Evolutionary conservation across 2,888 invertebrate genomes (phyloP).

Genomic region (Cheiracanthium punctorium): DNA sequence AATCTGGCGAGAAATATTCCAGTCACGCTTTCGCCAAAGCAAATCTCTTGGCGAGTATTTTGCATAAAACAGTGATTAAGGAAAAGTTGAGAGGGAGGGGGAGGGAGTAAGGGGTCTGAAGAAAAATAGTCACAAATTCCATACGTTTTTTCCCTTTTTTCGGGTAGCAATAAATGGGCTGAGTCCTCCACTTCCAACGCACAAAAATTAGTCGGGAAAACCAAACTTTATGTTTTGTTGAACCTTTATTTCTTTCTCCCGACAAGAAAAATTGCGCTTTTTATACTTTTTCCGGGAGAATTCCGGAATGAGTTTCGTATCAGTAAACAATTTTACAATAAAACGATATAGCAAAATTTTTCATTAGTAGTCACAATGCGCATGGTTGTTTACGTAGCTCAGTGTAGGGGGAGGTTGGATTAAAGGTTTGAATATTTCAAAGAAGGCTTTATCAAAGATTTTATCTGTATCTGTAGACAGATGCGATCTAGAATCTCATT

Average conservation of each 20-base stretch:
- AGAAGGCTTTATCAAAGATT: neutral
- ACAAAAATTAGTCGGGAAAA: constrained; percentile 44
- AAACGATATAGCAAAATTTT: constrained; percentile 32
- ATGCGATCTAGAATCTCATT: constrained; percentile 2
- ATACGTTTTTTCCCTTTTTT: constrained; percentile 42
- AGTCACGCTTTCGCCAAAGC: constrained; percentile 60
- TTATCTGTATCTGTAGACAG: neutral
- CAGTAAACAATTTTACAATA: constrained; percentile 52
- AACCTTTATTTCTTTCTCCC: constrained; percentile 36
- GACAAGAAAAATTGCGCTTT: constrained; percentile 24
- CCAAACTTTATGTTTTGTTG: constrained; percentile 44
- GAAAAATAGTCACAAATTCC: constrained; percentile 61
- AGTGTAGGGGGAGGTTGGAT: neutral
- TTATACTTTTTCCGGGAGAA: neutral
- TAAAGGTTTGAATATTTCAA: neutral
- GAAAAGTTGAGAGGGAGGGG: constrained; percentile 15
- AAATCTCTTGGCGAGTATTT: constrained; percentile 65
- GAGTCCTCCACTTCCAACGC: constrained; percentile 13
- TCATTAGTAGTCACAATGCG: constrained; percentile 23
- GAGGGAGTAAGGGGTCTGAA: constrained; percentile 22
- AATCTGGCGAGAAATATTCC: constrained; percentile 61
- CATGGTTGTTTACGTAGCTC: neutral
- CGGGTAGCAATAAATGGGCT: constrained; percentile 55
- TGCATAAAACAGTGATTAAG: constrained; percentile 68
- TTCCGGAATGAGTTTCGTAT: constrained; percentile 23